These are phyloP conservation scores for Latrodectus geometricus DNA, from an alignment of 1,140 invertebrate species.

Conservation along the genomic window DNA sequence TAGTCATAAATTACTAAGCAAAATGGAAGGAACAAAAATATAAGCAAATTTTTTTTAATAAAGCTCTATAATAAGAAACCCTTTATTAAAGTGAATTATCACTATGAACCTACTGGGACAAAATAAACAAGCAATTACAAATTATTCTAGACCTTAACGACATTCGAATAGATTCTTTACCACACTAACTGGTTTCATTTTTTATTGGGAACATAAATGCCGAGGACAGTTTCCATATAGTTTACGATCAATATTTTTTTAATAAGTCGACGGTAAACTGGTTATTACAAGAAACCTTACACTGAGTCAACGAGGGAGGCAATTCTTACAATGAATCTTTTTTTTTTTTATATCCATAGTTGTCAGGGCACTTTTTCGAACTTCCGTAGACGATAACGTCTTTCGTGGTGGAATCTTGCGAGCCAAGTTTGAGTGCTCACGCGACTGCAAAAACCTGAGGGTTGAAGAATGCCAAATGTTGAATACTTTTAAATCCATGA, in stretches of 20 bases:
- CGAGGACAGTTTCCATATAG: background rate
- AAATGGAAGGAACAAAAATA: no score
- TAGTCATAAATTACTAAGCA: no score
- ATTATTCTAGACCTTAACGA: background rate
- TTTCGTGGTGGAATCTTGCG: background rate
- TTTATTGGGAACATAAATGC: background rate
- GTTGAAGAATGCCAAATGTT: no score
- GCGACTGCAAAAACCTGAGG: background rate
- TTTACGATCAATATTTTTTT: background rate
- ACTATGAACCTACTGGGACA: no score
- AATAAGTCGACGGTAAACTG: background rate
- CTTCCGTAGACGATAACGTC: background rate
- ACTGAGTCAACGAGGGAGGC: background rate
- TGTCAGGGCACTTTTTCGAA: background rate
- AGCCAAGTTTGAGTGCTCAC: background rate
- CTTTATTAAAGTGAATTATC: no score
- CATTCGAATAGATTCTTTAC: background rate
- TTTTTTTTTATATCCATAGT: background rate
- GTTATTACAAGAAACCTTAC: background rate
- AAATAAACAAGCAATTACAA: no score
- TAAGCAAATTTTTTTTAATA: no score
- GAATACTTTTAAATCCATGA: no score
- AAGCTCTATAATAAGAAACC: no score
- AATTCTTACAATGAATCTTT: background rate
- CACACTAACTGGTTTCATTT: no score